Evolutionary conservation across 2,113 vertebrate species (phyloP).

Genomic region (Amblyornis subalaris): DNA sequence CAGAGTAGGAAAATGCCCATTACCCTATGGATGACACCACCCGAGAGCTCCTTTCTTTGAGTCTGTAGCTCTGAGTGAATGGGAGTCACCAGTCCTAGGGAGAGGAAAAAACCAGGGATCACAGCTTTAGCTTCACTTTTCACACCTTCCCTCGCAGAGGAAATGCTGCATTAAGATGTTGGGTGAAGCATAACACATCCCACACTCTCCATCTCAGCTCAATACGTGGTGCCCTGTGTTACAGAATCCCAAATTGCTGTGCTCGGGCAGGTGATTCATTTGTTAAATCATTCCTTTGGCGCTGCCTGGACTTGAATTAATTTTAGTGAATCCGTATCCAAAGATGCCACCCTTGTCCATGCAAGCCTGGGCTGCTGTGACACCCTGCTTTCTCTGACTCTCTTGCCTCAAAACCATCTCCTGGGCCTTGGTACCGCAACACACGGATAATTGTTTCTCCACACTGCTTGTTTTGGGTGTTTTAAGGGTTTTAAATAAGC

Average conservation of each 20-base stretch:
- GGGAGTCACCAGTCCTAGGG: background rate
- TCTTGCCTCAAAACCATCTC: background rate
- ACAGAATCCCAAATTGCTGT: background rate
- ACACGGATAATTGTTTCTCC: background rate
- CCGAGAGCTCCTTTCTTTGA: background rate
- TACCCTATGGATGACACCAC: background rate
- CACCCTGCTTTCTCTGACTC: background rate
- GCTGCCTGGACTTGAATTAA: background rate
- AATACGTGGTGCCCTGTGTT: fast-evolving
- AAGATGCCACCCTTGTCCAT: background rate
- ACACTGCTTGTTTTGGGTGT: background rate
- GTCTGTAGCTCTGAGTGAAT: background rate
- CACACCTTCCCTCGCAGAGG: background rate
- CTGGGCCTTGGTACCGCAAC: background rate
- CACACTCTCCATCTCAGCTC: background rate
- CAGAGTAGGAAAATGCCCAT: background rate
- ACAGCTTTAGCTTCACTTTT: constrained; percentile 4
- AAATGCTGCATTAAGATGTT: background rate
- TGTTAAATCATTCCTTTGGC: background rate
- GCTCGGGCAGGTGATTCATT: fast-evolving
- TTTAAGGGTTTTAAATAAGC: background rate
- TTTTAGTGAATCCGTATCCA: background rate
- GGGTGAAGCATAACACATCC: constrained; percentile 12
- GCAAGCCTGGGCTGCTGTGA: background rate
- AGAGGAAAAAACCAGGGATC: background rate